Evolutionary conservation across 2,888 invertebrate species (phyloP), one percentile per base, ranked within the genome.

Genomic region (Dolomedes plantarius): DNA sequence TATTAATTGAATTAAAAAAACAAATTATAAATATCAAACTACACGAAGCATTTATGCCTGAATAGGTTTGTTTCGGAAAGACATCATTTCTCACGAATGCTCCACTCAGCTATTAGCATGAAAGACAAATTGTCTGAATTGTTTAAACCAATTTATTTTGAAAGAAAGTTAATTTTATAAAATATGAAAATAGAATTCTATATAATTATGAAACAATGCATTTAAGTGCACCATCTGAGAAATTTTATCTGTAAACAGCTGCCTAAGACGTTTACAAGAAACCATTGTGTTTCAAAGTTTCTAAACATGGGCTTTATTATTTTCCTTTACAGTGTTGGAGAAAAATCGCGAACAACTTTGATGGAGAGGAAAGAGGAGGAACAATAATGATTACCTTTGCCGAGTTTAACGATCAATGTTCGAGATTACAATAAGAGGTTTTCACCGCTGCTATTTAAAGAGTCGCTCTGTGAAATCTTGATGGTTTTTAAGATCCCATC

Each of bases 151-250:
- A n/a, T n/a, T n/a, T n/a, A n/a, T n/a, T n/a, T n/a, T n/a, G n/a
- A n/a, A n/a, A n/a, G n/a, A n/a, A n/a, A n/a, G n/a, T n/a, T n/a
- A n/a, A n/a, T n/a, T n/a, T n/a, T n/a, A n/a, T n/a, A n/a, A n/a
- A n/a, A n/a, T n/a, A n/a, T n/a, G n/a, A n/a, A n/a, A n/a, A n/a
- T n/a, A n/a, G n/a, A n/a, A n/a, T 46, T 46, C 56, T 56, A 1
- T 23, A 56, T 56, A 23, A 56, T 56, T 56, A 23, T 16, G 3
- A 56, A 56, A 56, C 56, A 23, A 56, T 56, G 23, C 1, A 1
- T 23, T 56, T 56, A 56, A 56, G 56, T 56, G 56, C 56, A 7
- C 11, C 23, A 56, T 56, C 56, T 56, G 56, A 56, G 56, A 56
- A 56, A 3, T 56, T 56, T 56, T 56, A 56, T 56, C 56, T 6